Evolutionary conservation across 2,888 invertebrate genomes (phyloP), one percentile per base, ranked within the genome.

Genomic region (Leptinotarsa juncta): DNA sequence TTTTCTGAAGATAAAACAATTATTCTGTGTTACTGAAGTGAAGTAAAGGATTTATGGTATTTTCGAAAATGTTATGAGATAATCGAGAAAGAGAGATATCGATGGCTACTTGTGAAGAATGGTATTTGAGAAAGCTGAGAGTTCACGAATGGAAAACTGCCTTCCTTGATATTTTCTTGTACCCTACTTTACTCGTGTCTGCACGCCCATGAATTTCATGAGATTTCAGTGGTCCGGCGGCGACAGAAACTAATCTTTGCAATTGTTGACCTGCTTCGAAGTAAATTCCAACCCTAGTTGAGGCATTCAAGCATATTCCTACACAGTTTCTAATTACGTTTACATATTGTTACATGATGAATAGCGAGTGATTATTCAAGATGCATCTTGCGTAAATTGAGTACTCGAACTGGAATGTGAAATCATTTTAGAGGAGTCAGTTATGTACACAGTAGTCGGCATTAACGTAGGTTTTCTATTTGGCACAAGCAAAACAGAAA

Each of bases 261-360:
- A 42, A 62, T 16, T 62, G 62, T 62, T 62, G 62, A 62, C 32
- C 32, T 62, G 5, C n/a, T 26, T 62, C n/a, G 57, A 23, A 62
- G 70, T 53, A 48, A 48, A 66, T 67, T 74, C 18, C 26, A 51
- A 62, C 62, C 67, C 75, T 55, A 53, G 48, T 68, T 62, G 72
- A 62, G 67, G 50, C 60, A 72, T 72, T 67, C 67, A 70, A 69
- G 72, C 67, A 70, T 74, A 68, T 74, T 75, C 67, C 57, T 67
- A 51, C 60, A 51, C 32, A 51, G 51, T 57, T 67, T 70, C 20
- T 75, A 72, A 75, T 75, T 67, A 72, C 62, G 72, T 75, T 75
- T 75, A 72, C 75, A 72, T 75, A 75, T 75, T 75, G 67, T 72
- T 72, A 70, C 53, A 69, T 60, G 69, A 65, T 66, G 72, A 74